phyloP scores from a whole-genome alignment of 2,113 vertebrate genomes.

The Recurvirostra avosetta region DNA sequence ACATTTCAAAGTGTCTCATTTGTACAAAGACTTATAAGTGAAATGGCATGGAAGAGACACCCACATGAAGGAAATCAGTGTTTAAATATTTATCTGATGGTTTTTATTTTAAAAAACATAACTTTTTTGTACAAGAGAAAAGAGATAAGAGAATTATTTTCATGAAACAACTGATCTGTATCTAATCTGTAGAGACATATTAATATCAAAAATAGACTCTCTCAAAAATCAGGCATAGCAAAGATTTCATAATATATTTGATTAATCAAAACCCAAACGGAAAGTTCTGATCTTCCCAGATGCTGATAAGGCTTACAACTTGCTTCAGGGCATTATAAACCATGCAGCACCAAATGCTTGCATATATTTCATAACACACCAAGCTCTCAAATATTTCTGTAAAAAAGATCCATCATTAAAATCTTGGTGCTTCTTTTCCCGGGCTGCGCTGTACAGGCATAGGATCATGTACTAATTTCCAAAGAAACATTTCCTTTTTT shows the following conservation, averaged over 20 bases:
- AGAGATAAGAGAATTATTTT: slow-evolving; percentile 51
- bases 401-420: neutral
- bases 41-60: slow-evolving; percentile 28
- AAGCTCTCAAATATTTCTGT: neutral
- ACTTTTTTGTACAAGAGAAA: slow-evolving; percentile 39
- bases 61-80: slow-evolving; percentile 33
- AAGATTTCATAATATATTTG: slow-evolving; percentile 64
- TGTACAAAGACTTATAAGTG: slow-evolving; percentile 36
- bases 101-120: slow-evolving; percentile 52
- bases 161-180: slow-evolving; percentile 51
- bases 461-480: neutral
- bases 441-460: neutral
- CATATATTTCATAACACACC: slow-evolving; percentile 12
- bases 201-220: slow-evolving; percentile 54
- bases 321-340: slow-evolving; percentile 37
- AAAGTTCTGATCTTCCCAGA: slow-evolving; percentile 52
- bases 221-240: slow-evolving; percentile 36
- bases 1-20: slow-evolving; percentile 36
- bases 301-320: slow-evolving; percentile 37
- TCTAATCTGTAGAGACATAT: slow-evolving; percentile 38
- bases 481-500: neutral
- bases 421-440: neutral
- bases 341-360: slow-evolving; percentile 25
- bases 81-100: slow-evolving; percentile 64
- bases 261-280: slow-evolving; percentile 35